Evolutionary conservation across 2,797 vertebrate genomes (phyloP).

Genomic region (Bovichtus variegatus): DNA sequence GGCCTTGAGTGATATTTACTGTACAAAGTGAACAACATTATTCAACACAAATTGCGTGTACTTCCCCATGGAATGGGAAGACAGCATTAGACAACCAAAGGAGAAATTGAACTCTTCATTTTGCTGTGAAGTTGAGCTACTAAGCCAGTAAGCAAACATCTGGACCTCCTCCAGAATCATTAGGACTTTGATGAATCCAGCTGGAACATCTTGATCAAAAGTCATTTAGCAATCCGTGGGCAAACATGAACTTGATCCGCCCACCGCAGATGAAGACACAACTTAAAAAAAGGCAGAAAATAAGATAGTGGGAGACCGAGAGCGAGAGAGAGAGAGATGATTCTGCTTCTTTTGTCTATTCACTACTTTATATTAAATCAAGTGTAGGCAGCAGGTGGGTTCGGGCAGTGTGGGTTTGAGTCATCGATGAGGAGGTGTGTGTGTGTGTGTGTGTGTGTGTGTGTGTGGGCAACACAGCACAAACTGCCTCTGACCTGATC

Average conservation of each 20-base stretch:
- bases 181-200: constrained; percentile 56
- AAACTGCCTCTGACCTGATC: constrained; percentile 39
- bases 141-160: constrained; percentile 23
- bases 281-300: constrained; percentile 11
- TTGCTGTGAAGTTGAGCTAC: constrained; percentile 1
- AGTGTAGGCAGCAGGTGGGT: constrained; percentile 59
- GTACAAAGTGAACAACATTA: not conserved
- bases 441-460: constrained; percentile 32
- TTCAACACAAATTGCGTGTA: not conserved
- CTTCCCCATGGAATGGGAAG: not conserved
- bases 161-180: constrained; percentile 55
- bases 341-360: constrained; percentile 37
- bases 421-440: constrained; percentile 64
- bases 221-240: constrained; percentile 45
- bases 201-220: constrained; percentile 63
- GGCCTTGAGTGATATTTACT: not conserved
- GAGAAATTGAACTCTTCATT: constrained; percentile 37
- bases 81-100: not conserved
- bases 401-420: constrained; percentile 63
- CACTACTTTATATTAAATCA: constrained; percentile 37
- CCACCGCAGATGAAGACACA: not conserved
- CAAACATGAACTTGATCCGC: constrained; percentile 35
- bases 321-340: constrained; percentile 12
- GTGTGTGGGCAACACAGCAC: constrained; percentile 45
- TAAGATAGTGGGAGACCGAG: constrained; percentile 35